Evolutionary conservation across 2,113 vertebrate genomes (phyloP).

Genomic region (Tichodroma muraria): DNA sequence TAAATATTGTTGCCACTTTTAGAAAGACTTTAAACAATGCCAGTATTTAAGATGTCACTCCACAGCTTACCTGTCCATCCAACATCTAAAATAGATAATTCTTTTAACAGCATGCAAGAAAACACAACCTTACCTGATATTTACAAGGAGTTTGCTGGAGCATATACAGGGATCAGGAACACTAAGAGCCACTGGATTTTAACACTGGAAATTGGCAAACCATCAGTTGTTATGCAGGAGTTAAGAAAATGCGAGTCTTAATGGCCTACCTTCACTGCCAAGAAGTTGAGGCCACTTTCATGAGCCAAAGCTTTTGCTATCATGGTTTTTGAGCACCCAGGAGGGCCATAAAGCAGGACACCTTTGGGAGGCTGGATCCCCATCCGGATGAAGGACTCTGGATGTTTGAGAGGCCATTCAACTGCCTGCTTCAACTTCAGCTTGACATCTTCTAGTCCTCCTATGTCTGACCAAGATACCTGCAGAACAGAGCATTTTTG

Average conservation of each 20-base stretch:
- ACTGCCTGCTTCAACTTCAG: constrained; percentile 92
- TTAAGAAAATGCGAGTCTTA: background rate
- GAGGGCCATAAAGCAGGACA: constrained; percentile 91
- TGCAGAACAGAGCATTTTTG: constrained; percentile 52
- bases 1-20: background rate
- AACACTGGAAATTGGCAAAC: background rate
- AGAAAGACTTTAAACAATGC: background rate
- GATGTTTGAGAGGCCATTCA: constrained; percentile 94
- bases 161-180: background rate
- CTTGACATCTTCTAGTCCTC: constrained; percentile 92
- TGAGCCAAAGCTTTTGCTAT: constrained; percentile 94
- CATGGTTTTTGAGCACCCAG: constrained; percentile 99
- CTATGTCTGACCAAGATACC: constrained; percentile 94
- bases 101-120: background rate
- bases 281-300: constrained; percentile 93
- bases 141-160: background rate
- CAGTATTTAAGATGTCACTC: background rate
- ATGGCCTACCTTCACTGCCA: constrained; percentile 86
- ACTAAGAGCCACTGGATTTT: background rate
- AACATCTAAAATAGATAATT: background rate
- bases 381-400: constrained; percentile 86
- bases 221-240: background rate
- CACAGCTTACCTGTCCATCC: background rate
- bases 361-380: constrained; percentile 92
- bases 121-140: background rate